Evolutionary conservation across 2,113 vertebrate genomes (phyloP).

Genomic region (Cichladusa arquata): DNA sequence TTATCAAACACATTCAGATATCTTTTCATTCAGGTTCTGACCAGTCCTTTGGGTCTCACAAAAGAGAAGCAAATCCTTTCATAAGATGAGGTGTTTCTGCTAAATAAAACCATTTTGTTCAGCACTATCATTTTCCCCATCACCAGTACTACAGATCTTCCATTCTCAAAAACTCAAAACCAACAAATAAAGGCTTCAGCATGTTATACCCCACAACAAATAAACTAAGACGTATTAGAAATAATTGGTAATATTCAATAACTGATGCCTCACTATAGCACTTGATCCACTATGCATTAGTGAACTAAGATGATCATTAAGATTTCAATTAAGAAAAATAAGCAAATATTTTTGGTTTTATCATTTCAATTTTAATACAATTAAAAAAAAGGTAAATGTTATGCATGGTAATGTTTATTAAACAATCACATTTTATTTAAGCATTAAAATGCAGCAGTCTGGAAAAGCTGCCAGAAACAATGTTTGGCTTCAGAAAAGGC

Average conservation of each 20-base stretch:
- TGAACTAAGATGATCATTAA: background rate
- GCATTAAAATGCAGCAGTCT: conserved; percentile 63
- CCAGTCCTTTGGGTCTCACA: background rate
- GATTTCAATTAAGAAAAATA: conserved; percentile 59
- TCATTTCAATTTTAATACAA: conserved; percentile 68
- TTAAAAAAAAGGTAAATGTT: conserved; percentile 59
- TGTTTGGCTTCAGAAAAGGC: conserved; percentile 68
- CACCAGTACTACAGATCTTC: background rate
- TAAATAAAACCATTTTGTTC: background rate
- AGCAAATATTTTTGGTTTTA: conserved; percentile 53
- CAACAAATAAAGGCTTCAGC: background rate
- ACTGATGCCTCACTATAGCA: background rate
- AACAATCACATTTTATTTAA: conserved; percentile 72
- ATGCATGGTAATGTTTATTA: conserved; percentile 66
- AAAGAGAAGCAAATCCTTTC: background rate
- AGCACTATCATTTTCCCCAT: background rate
- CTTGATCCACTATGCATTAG: background rate
- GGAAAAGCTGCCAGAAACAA: conserved; percentile 69
- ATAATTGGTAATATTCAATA: background rate
- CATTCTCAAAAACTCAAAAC: background rate
- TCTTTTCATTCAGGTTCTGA: background rate
- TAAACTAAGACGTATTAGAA: background rate
- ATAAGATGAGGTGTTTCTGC: background rate
- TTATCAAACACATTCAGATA: background rate
- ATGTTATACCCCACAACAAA: background rate